A percentile compares a stretch with the other conserved stretches of the same genome.
These are phyloP conservation scores for Antheraea yamamai DNA, from an alignment of 2,888 invertebrate genomes.

Conservation along the genomic window DNA sequence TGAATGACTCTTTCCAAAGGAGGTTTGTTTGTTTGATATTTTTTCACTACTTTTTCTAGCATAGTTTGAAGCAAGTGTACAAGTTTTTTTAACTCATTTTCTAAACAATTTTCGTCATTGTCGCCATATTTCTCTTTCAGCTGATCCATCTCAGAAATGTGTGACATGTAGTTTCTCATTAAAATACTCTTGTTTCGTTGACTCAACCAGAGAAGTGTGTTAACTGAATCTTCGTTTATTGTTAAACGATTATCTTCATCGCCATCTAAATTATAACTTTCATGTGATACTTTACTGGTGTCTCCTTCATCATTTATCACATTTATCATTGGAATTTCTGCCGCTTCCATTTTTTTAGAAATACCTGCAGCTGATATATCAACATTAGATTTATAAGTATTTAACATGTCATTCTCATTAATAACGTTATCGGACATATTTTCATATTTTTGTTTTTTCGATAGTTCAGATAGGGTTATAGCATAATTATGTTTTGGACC, in stretches of 20 bases:
- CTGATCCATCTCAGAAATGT: background rate
- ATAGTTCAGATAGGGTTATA: background rate
- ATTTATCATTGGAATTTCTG: background rate
- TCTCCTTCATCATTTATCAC: background rate
- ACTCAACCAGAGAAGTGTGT: background rate
- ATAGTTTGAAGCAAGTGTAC: background rate
- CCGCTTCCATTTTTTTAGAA: background rate
- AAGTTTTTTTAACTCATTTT: background rate
- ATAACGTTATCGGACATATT: background rate
- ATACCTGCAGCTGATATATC: background rate
- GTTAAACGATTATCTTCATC: background rate
- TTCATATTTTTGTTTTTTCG: slow-evolving; percentile 1
- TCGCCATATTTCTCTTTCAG: background rate
- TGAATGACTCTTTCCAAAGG: background rate
- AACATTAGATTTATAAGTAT: background rate
- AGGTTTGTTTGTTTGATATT: background rate
- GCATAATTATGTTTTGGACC: background rate
- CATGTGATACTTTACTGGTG: background rate
- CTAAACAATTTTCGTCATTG: background rate
- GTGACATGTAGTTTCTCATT: background rate
- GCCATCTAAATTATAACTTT: background rate
- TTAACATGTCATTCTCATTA: background rate
- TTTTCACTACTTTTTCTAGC: background rate
- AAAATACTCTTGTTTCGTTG: slow-evolving; percentile 1
- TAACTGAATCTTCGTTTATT: slow-evolving; percentile 11